Percentiles rank a stretch among this genome's conserved stretches.
These are phyloP conservation scores for Venturia canescens DNA, from an alignment of 1,140 invertebrate genomes.

Conservation along the genomic window DNA sequence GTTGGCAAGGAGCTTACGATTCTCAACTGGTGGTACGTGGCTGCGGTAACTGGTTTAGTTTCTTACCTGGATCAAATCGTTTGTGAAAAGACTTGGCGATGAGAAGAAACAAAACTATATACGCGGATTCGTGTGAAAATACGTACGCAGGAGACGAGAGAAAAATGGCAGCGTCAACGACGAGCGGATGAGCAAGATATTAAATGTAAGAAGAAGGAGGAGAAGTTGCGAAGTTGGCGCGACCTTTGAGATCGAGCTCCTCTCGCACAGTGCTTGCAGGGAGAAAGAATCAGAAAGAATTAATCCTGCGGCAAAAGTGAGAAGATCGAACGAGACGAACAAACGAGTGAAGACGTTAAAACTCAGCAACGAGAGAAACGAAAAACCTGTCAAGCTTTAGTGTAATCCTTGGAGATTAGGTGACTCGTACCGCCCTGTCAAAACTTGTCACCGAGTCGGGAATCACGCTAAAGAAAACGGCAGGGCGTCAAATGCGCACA, in stretches of 20 bases:
- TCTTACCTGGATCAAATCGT: constrained; percentile 12
- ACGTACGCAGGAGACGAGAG: background rate
- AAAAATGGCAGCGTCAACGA: background rate
- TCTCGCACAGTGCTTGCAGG: background rate
- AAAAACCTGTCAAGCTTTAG: constrained; percentile 61
- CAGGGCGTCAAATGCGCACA: too few relatives aligned
- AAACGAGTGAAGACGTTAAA: background rate
- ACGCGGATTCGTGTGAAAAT: background rate
- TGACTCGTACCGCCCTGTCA: constrained; percentile 63
- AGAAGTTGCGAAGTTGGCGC: constrained; percentile 30
- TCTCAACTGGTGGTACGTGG: background rate
- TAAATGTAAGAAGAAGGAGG: background rate
- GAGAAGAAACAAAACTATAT: background rate
- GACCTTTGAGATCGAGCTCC: background rate
- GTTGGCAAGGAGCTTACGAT: background rate
- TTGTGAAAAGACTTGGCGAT: background rate
- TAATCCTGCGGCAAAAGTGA: constrained; percentile 25
- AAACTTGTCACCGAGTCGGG: constrained; percentile 66
- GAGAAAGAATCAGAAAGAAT: constrained; percentile 37
- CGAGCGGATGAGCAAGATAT: constrained; percentile 17
- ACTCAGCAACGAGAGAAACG: constrained; percentile 7
- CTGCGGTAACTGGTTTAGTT: constrained; percentile 11
- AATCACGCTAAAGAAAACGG: constrained; percentile 48
- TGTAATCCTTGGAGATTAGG: constrained; percentile 65
- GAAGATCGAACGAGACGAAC: background rate